Base-by-base conservation (phyloP, 2,797 vertebrate species). In the Lutjanus campechanus region DNA sequence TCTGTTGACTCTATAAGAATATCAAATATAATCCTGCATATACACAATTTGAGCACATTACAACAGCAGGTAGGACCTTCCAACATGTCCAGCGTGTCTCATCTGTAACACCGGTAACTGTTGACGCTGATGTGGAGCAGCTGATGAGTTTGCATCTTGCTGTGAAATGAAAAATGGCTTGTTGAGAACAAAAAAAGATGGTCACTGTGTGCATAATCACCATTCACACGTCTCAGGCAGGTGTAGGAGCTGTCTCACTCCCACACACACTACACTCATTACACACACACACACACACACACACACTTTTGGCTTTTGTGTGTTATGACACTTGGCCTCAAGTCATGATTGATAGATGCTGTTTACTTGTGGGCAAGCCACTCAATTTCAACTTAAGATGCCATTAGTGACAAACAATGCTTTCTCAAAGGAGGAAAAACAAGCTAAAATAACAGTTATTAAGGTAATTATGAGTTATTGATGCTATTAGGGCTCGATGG, bases 381-480 rank as follows among this genome's bases (percentile, higher is more conserved):
- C 89, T 94, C 91, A 90, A 91, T 94, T 93, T 94, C 87, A 93
- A 94, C 92, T 93, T 91, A 89, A 84, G 84, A 88, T 80, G 91
- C 89, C 92, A 92, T 89, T 91, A 91, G 86, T 89, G 91, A 91
- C 88, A 89, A 92, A 91, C 88, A 90, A 41, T 80, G 89, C 89
- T 82, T 90, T 84, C 87, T 88, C 87, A 78, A n/a, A 88, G 82
- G 86, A 91, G 87, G 68, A 66, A 83, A 91, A 92, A 89, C 85
- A 84, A 89, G 89, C 89, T 92, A 93, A 92, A 92, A 92, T 73
- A 93, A 93, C 88, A 88, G 71, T 91, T 91, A 91, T 87, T 89
- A 85, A 51, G 84, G 61, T 94, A 94, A 94, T 93, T 81, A 87
- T 91, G 93, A 93, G 76, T 92, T 90, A 94, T 94, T 69, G 91